Evolutionary conservation across 2,888 invertebrate genomes (phyloP), one percentile per base, ranked within the genome.

Genomic region (Drosophila anomalata): DNA sequence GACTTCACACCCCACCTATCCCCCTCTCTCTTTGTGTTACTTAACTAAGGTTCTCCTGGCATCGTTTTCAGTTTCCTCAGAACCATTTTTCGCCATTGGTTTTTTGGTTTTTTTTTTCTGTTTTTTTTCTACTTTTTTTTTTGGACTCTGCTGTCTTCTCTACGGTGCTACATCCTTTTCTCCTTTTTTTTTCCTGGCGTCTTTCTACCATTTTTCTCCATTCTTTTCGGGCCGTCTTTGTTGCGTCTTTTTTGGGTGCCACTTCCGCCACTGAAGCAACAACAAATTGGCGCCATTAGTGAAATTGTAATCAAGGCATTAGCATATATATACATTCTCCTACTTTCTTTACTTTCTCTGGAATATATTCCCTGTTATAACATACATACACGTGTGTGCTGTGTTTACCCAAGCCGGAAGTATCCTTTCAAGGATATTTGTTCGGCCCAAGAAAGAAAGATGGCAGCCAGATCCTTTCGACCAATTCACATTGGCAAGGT

Each of bases 231-330:
- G 55, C 69, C 14, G 71, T 6, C 41, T 20, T 68, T 66, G 67
- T 54, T 46, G 66, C 60, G 36, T 29, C 52, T 70, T 68, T 52
- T 29, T 29, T 52, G 53, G 58, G 66, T 26, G 66, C 68, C 58
- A 59, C 70, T 70, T 69, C 60, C 60, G 72, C 17, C n/a, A 51
- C 42, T 24, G 47, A 52, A 66, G 44, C 71, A 79, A 65, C 67
- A 82, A 86, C 80, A 83, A 81, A 87, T 83, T 87, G 87, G 77
- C 72, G 72, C 85, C 87, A 87, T 83, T 83, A 74, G 58, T 46
- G 44, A 62, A 76, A 87, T 87, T 81, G 79, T 87, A 87, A 83
- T 87, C 82, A 85, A 87, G 62, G 56, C 67, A 67, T 67, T 50
- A 69, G 57, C 69, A 55, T 66, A 66, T 67, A 54, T 46, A 29